Evolutionary conservation across 2,888 invertebrate species (phyloP).

Genomic region (Tenthredo livida): DNA sequence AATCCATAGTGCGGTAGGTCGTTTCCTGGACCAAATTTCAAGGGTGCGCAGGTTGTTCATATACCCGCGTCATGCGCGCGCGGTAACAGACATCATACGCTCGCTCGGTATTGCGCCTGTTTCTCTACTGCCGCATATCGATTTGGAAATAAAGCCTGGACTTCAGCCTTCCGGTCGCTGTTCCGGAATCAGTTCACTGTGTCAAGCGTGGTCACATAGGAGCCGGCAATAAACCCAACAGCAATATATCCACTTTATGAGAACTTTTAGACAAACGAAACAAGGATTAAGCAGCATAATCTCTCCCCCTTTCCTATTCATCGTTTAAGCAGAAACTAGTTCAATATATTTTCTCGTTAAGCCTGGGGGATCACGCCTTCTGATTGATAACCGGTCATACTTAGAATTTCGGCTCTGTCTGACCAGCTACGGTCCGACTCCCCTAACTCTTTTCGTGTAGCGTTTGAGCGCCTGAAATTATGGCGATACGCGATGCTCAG

Average conservation of each 20-base stretch:
- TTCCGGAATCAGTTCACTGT: background rate
- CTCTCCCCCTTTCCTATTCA: background rate
- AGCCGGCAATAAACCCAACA: background rate
- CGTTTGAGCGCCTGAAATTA: background rate
- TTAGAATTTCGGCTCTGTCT: background rate
- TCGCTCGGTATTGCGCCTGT: background rate
- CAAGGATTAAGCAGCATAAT: background rate
- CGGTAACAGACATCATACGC: background rate
- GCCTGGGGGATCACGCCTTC: background rate
- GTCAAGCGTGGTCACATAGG: background rate
- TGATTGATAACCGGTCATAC: background rate
- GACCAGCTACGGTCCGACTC: background rate
- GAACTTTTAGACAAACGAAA: background rate
- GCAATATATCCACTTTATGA: background rate
- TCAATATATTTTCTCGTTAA: background rate
- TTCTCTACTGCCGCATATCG: background rate
- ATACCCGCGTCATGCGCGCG: background rate
- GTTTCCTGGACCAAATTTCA: background rate
- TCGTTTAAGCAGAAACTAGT: background rate
- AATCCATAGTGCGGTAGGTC: conserved; percentile 26
- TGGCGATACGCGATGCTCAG: background rate
- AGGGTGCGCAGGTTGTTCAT: background rate
- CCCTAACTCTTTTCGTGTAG: background rate
- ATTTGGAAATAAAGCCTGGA: background rate
- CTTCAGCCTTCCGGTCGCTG: background rate